phyloP scores from a whole-genome alignment of 2,888 invertebrate genomes.

The Eupithecia dodoneata region DNA sequence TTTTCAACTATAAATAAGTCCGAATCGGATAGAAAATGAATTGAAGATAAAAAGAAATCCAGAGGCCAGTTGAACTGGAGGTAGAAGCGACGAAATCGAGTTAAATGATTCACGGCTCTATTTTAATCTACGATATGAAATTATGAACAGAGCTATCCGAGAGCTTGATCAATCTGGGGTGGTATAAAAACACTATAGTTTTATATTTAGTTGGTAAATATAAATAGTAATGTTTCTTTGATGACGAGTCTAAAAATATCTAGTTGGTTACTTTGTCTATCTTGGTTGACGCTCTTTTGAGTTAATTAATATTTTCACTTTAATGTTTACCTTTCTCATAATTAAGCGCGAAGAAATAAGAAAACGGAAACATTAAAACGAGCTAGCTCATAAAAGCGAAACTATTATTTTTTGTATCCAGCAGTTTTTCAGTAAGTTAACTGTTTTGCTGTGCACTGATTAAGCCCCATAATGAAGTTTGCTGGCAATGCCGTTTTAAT shows the following conservation, averaged over 20 bases:
- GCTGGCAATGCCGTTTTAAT: conserved; percentile 75
- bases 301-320: conserved; percentile 2
- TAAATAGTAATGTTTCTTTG: neutral
- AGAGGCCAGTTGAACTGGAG: conserved; percentile 27
- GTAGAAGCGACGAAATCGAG: conserved; percentile 38
- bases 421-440: conserved; percentile 67
- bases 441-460: conserved; percentile 76
- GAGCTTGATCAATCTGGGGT: conserved; percentile 37
- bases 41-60: conserved; percentile 26
- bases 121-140: conserved; percentile 53
- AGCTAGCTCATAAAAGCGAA: conserved; percentile 58
- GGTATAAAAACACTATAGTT: conserved; percentile 1
- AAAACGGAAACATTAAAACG: conserved; percentile 19
- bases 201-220: neutral
- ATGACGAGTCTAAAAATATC: neutral
- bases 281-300: neutral
- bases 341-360: conserved; percentile 16
- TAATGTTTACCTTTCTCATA: conserved; percentile 1
- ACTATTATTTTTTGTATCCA: conserved; percentile 55
- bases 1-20: conserved; percentile 34
- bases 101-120: conserved; percentile 48
- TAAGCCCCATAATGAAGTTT: conserved; percentile 74
- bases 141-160: conserved; percentile 42
- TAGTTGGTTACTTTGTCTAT: neutral
- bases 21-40: neutral